phyloP scores from a whole-genome alignment of 2,113 vertebrate genomes.

The Guaruba guarouba region DNA sequence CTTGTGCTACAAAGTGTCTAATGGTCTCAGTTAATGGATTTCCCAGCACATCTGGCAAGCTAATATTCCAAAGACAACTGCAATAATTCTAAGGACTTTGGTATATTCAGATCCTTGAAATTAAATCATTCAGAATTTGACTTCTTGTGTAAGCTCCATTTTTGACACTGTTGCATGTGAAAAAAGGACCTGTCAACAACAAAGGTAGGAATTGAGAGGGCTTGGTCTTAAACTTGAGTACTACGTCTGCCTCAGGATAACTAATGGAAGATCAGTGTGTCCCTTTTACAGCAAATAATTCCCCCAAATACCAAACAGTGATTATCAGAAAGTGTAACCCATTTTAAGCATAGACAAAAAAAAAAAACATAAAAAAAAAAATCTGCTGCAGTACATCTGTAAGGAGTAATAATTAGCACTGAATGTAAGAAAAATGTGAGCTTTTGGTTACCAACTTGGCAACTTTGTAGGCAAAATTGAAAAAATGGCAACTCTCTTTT shows the following conservation, averaged over 20 bases:
- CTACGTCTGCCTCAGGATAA: background rate
- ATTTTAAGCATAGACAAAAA: background rate
- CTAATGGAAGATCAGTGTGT: rapidly evolving
- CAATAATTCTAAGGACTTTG: background rate
- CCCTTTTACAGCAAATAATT: background rate
- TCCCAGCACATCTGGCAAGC: background rate
- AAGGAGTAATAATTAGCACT: background rate
- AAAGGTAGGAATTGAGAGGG: background rate
- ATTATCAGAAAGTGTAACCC: background rate
- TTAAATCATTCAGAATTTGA: background rate
- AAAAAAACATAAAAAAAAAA: background rate
- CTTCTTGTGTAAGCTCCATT: background rate
- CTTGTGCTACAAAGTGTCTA: background rate
- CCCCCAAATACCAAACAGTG: background rate
- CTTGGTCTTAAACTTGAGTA: background rate
- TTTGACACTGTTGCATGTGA: background rate
- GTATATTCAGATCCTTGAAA: background rate
- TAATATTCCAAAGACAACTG: background rate
- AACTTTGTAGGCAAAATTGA: background rate
- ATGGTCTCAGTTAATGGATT: background rate
- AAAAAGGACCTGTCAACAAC: background rate
- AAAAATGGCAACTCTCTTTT: background rate
- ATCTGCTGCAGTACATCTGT: background rate
- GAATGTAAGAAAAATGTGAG: background rate
- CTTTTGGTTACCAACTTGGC: background rate